Evolutionary conservation across 2,113 vertebrate genomes (phyloP).

Genomic region (Istiophorus platypterus): DNA sequence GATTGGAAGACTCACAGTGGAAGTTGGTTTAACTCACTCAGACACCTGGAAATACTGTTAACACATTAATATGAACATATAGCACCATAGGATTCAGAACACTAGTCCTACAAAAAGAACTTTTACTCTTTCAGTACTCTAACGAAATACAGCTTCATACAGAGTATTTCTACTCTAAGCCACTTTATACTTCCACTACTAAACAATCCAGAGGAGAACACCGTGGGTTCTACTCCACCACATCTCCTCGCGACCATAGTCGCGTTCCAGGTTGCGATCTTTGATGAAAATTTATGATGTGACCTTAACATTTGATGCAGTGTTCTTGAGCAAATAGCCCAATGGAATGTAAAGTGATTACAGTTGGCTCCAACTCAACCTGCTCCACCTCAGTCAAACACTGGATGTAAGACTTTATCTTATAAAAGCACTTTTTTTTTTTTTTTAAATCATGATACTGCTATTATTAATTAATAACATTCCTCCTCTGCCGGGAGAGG

Average conservation of each 20-base stretch:
- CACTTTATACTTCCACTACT: not conserved
- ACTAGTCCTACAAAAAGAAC: too few relatives aligned
- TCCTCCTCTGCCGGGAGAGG: too few relatives aligned
- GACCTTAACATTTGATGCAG: not conserved
- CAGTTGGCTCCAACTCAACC: not conserved
- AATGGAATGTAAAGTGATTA: too few relatives aligned
- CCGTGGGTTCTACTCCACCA: not conserved
- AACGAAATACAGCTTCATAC: not conserved
- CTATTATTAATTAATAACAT: too few relatives aligned
- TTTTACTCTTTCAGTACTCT: too few relatives aligned
- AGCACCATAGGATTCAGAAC: too few relatives aligned
- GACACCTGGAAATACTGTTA: too few relatives aligned
- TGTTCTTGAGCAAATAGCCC: not conserved
- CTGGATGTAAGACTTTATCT: not conserved
- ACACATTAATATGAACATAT: too few relatives aligned
- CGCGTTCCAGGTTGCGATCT: not conserved
- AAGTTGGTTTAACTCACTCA: too few relatives aligned
- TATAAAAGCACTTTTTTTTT: too few relatives aligned
- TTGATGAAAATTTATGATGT: not conserved
- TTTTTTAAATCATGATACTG: not conserved
- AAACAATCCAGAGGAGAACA: not conserved
- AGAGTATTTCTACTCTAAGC: too few relatives aligned
- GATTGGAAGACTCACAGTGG: too few relatives aligned
- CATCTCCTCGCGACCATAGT: not conserved
- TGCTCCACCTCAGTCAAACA: not conserved